These are phyloP conservation scores for Laterallus jamaicensis DNA, from an alignment of 2,113 vertebrate genomes.

Conservation along the genomic window DNA sequence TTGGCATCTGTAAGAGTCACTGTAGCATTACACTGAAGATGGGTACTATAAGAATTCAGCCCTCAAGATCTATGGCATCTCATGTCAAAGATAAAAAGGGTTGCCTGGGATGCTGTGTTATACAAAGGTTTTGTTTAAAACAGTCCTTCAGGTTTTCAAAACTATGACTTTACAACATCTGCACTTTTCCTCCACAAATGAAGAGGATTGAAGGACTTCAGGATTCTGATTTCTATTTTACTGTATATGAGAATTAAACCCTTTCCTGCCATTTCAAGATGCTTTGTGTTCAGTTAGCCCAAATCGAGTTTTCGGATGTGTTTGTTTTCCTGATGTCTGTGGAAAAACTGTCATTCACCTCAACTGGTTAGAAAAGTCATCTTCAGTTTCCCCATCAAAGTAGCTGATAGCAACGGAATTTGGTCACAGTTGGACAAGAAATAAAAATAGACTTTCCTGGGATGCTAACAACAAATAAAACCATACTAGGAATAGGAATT, in stretches of 20 bases:
- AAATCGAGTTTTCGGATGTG: not conserved
- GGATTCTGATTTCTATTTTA: not conserved
- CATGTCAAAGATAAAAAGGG: not conserved
- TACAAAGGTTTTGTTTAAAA: not conserved
- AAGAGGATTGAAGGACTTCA: not conserved
- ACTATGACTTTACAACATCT: not conserved
- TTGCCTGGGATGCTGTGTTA: not conserved
- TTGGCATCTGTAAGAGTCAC: not conserved
- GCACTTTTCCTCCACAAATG: not conserved
- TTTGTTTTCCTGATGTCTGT: not conserved
- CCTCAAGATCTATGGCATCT: not conserved
- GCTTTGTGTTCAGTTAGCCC: not conserved
- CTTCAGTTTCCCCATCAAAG: not conserved
- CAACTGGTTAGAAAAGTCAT: not conserved
- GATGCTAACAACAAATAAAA: not conserved
- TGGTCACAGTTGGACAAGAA: not conserved
- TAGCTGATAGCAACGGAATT: not conserved
- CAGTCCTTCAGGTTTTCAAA: not conserved
- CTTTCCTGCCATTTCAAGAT: rapidly evolving
- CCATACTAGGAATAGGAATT: not conserved
- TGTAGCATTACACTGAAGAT: not conserved
- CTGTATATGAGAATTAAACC: not conserved
- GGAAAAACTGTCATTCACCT: not conserved
- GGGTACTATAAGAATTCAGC: not conserved
- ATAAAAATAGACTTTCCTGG: not conserved